Conservation (phyloP, 2,113 vertebrate species). For the Petrocephalus microphthalmus region DNA sequence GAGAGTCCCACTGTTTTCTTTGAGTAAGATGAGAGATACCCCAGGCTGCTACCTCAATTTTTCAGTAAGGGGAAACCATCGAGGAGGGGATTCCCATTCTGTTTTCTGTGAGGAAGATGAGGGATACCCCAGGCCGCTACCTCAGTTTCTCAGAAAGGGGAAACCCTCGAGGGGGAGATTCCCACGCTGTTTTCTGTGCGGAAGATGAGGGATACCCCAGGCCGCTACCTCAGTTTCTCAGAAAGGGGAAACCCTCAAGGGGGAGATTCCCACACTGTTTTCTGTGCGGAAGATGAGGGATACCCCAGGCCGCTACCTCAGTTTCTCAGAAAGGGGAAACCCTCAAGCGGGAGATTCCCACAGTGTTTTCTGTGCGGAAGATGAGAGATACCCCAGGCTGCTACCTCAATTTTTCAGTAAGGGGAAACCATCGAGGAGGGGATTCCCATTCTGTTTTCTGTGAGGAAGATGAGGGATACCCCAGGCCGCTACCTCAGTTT, state of each 20-base stretch:
- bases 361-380: neutral
- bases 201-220: too few relatives aligned
- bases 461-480: neutral
- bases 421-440: too few relatives aligned
- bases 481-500: neutral
- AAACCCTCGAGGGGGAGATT: too few relatives aligned
- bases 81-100: too few relatives aligned
- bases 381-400: neutral
- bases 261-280: neutral
- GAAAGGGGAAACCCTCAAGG: neutral
- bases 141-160: too few relatives aligned
- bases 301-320: neutral
- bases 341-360: neutral
- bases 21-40: neutral
- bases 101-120: too few relatives aligned
- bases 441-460: too few relatives aligned
- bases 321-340: neutral
- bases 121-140: neutral
- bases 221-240: too few relatives aligned
- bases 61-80: too few relatives aligned
- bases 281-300: neutral
- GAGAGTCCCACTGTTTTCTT: neutral
- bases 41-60: too few relatives aligned
- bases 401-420: too few relatives aligned
- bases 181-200: too few relatives aligned